phyloP scores from a whole-genome alignment of 1,140 invertebrate genomes.

The Diabrotica virgifera region DNA sequence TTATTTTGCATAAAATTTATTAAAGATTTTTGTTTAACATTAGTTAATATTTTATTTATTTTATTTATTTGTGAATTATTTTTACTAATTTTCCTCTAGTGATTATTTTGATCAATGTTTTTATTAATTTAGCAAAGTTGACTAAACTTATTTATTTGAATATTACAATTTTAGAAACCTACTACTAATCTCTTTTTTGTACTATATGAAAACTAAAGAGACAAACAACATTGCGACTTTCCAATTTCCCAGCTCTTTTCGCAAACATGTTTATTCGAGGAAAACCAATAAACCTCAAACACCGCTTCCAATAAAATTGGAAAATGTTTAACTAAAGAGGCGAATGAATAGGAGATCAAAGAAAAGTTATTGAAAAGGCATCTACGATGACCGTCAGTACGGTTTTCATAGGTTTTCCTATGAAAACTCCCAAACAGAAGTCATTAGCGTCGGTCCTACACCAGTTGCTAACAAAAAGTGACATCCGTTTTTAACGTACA shows the following conservation, averaged over 20 bases:
- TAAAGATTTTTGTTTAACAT: too few relatives aligned
- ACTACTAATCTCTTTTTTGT: too few relatives aligned
- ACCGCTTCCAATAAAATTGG: background rate
- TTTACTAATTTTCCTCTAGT: too few relatives aligned
- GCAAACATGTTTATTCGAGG: background rate
- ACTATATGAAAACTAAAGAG: background rate
- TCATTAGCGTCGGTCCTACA: background rate
- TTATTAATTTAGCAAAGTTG: too few relatives aligned
- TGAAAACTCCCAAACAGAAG: background rate
- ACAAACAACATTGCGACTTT: background rate
- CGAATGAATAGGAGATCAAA: background rate
- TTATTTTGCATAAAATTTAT: too few relatives aligned
- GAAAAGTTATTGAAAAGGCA: conserved; percentile 1
- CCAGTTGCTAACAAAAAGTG: too few relatives aligned
- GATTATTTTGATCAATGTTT: too few relatives aligned
- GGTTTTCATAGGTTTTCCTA: background rate
- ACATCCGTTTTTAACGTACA: too few relatives aligned
- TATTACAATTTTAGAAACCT: too few relatives aligned
- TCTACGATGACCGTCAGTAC: background rate
- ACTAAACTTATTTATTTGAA: too few relatives aligned
- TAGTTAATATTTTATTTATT: too few relatives aligned
- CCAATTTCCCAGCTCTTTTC: background rate
- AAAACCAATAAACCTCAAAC: background rate
- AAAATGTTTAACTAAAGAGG: conserved; percentile 1
- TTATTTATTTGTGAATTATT: too few relatives aligned